A percentile compares a stretch with the other conserved stretches of the same genome.
Evolutionary conservation across 2,113 vertebrate genomes (phyloP).

Genomic region (Microcebus lehilahytsara): DNA sequence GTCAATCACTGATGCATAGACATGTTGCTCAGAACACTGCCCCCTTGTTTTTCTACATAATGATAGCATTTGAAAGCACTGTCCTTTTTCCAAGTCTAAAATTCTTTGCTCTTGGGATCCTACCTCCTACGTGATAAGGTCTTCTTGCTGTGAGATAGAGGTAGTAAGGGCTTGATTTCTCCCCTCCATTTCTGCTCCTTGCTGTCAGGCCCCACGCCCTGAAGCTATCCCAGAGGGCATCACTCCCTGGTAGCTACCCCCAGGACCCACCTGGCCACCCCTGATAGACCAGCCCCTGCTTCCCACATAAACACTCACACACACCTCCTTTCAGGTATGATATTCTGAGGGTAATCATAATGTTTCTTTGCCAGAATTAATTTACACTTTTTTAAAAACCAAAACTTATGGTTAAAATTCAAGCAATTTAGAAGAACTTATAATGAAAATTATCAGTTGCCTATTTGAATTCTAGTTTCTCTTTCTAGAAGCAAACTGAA

Average conservation of each 20-base stretch:
- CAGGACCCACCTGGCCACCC: too few relatives aligned
- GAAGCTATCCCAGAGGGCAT: background rate
- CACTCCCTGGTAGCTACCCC: accelerated
- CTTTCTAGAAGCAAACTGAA: background rate
- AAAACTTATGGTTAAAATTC: constrained; percentile 18
- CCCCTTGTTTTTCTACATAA: background rate
- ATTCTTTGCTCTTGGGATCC: background rate
- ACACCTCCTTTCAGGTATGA: background rate
- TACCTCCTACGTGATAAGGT: background rate
- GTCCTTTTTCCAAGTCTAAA: background rate
- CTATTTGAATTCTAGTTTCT: background rate
- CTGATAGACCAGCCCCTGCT: too few relatives aligned
- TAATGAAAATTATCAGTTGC: background rate
- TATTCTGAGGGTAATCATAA: background rate
- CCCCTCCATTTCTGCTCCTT: background rate
- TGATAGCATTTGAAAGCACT: background rate
- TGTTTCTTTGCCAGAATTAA: constrained; percentile 13
- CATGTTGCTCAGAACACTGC: background rate
- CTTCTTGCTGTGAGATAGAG: background rate
- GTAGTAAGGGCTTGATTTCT: background rate
- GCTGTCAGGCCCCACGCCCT: background rate
- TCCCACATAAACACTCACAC: too few relatives aligned
- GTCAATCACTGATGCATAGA: background rate
- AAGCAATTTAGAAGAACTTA: background rate
- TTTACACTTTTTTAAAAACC: background rate